phyloP scores from a whole-genome alignment of 2,113 vertebrate species.

The Benitochromis conjunctus region DNA sequence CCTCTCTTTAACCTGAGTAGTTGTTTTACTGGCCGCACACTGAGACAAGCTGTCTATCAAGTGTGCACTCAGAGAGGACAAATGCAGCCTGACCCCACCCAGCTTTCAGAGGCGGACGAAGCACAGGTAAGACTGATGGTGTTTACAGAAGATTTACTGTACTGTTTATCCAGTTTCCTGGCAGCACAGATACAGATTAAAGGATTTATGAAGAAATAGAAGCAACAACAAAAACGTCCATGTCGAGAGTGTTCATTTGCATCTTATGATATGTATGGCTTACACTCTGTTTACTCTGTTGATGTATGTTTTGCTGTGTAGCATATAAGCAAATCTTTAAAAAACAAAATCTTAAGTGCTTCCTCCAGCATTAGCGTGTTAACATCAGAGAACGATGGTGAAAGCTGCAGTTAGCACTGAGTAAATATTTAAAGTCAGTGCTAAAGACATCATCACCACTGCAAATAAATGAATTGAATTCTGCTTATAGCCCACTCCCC shows the following conservation, averaged over 20 bases:
- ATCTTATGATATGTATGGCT: neutral
- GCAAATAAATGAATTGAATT: constrained; percentile 70
- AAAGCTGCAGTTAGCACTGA: constrained; percentile 46
- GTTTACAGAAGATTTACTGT: constrained; percentile 21
- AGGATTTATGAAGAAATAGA: neutral
- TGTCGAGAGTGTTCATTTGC: neutral
- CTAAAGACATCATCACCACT: constrained; percentile 66
- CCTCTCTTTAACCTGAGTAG: constrained; percentile 49
- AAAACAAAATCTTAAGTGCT: neutral
- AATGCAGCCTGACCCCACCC: constrained; percentile 25
- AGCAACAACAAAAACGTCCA: neutral
- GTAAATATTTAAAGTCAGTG: constrained; percentile 66
- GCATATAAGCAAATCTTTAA: neutral
- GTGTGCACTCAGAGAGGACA: constrained; percentile 30
- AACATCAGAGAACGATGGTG: constrained; percentile 29
- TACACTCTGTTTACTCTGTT: constrained; percentile 1
- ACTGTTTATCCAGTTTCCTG: neutral
- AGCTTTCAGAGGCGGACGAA: constrained; percentile 1
- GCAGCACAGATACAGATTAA: constrained; percentile 3
- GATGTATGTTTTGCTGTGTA: neutral
- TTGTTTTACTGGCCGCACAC: constrained; percentile 37
- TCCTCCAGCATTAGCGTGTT: constrained; percentile 30
- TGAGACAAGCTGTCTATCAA: constrained; percentile 56
- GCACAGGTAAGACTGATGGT: constrained; percentile 17
- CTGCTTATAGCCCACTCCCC: constrained; percentile 40